Conservation (phyloP, 1,140 invertebrate genomes). For the Anastrepha obliqua region DNA sequence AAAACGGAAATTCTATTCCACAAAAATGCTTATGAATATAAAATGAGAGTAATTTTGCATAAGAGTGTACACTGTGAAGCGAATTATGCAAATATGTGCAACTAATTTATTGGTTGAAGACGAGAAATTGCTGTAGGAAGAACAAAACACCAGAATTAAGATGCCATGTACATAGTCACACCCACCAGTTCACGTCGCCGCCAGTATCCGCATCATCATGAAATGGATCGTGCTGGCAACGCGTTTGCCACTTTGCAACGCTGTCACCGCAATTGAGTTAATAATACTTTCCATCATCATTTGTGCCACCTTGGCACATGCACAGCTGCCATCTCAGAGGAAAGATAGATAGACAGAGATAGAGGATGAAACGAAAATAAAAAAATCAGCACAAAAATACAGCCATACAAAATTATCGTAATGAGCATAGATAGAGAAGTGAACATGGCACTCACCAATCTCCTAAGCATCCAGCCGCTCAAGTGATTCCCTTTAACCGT, state of each 20-base stretch:
- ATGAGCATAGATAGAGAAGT: neutral
- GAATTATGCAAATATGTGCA: too few species aligned
- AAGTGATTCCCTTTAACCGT: neutral
- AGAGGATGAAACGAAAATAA: neutral
- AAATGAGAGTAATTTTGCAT: too few species aligned
- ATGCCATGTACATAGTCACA: too few species aligned
- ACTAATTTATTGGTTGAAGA: too few species aligned
- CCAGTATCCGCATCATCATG: neutral
- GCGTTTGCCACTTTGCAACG: constrained; percentile 30
- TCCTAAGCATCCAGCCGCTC: neutral
- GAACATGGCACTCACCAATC: neutral
- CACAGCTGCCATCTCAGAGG: neutral
- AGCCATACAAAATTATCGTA: neutral
- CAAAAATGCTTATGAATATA: too few species aligned
- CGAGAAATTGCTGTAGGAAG: too few species aligned
- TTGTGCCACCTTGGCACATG: neutral
- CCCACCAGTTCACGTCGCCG: neutral
- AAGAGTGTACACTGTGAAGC: too few species aligned
- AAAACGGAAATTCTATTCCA: too few species aligned
- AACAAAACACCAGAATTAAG: too few species aligned
- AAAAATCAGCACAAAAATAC: neutral
- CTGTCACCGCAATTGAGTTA: constrained; percentile 31
- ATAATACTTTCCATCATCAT: constrained; percentile 36
- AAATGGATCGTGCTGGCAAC: constrained; percentile 2
- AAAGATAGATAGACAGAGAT: neutral